phyloP scores from a whole-genome alignment of 2,888 invertebrate species.

The Hemithea aestivaria region DNA sequence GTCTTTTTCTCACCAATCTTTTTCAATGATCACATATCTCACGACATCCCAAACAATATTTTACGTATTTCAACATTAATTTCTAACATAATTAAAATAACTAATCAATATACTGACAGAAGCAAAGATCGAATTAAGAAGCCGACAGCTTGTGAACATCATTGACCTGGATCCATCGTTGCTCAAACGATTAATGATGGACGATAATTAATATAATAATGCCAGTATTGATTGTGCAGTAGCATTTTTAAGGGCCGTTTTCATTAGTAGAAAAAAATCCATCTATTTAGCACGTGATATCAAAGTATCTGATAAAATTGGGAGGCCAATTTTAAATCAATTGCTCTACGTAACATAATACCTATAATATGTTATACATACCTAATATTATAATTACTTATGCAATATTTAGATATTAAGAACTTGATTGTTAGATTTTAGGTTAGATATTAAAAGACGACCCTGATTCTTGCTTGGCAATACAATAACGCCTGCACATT shows the following conservation, averaged over 20 bases:
- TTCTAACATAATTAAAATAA: conserved; percentile 41
- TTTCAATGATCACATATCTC: conserved; percentile 8
- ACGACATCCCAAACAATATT: conserved; percentile 24
- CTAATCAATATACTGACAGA: conserved; percentile 44
- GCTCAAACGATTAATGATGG: conserved; percentile 50
- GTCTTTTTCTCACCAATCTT: too few relatives aligned
- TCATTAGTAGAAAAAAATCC: neutral
- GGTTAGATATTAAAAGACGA: too few relatives aligned
- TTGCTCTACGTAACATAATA: too few relatives aligned
- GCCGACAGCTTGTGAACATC: conserved; percentile 47
- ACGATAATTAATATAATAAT: conserved; percentile 47
- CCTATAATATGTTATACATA: too few relatives aligned
- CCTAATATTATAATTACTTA: too few relatives aligned
- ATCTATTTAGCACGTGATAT: too few relatives aligned
- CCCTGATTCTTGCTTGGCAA: too few relatives aligned
- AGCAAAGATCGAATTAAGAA: conserved; percentile 44
- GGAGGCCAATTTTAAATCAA: too few relatives aligned
- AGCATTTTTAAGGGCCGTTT: conserved; percentile 21
- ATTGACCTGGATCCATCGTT: conserved; percentile 55
- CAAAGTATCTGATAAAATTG: too few relatives aligned
- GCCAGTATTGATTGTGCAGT: conserved; percentile 24
- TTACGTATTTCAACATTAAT: conserved; percentile 29
- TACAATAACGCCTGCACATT: too few relatives aligned
- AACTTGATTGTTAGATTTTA: too few relatives aligned
- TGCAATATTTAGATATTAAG: too few relatives aligned